Percentiles rank a stretch among this genome's conserved stretches.
These are phyloP conservation scores for Tachina fera DNA, from an alignment of 2,888 invertebrate genomes.

Conservation along the genomic window DNA sequence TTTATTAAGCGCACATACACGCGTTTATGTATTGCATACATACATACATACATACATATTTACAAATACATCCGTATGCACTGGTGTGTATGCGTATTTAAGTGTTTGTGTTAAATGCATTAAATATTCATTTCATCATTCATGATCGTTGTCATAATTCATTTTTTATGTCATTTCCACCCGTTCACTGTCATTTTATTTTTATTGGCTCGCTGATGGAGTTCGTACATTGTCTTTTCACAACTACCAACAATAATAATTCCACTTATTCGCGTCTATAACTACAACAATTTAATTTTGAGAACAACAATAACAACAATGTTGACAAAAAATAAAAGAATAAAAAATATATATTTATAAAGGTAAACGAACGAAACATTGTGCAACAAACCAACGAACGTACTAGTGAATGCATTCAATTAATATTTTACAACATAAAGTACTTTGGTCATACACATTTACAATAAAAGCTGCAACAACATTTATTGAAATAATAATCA, in stretches of 20 bases:
- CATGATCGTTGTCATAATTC: slow-evolving; percentile 67
- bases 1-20: background rate
- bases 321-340: background rate
- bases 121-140: slow-evolving; percentile 66
- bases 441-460: slow-evolving; percentile 59
- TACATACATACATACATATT: slow-evolving; percentile 5
- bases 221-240: slow-evolving; percentile 19
- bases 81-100: background rate
- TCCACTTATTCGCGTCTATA: background rate
- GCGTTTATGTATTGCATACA: background rate
- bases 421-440: slow-evolving; percentile 70
- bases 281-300: slow-evolving; percentile 44
- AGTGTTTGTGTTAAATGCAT: slow-evolving; percentile 49
- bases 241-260: slow-evolving; percentile 1
- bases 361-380: slow-evolving; percentile 66
- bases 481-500: slow-evolving; percentile 42
- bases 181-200: slow-evolving; percentile 64
- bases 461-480: slow-evolving; percentile 41
- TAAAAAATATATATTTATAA: slow-evolving; percentile 30
- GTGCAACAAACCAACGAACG: slow-evolving; percentile 36
- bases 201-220: slow-evolving; percentile 28
- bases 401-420: slow-evolving; percentile 58
- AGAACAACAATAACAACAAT: slow-evolving; percentile 36
- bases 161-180: slow-evolving; percentile 68
- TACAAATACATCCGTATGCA: background rate